Percentiles rank a stretch among this genome's conserved stretches.
Evolutionary conservation across 2,113 vertebrate species (phyloP).

Genomic region (Mastomys natalensis): DNA sequence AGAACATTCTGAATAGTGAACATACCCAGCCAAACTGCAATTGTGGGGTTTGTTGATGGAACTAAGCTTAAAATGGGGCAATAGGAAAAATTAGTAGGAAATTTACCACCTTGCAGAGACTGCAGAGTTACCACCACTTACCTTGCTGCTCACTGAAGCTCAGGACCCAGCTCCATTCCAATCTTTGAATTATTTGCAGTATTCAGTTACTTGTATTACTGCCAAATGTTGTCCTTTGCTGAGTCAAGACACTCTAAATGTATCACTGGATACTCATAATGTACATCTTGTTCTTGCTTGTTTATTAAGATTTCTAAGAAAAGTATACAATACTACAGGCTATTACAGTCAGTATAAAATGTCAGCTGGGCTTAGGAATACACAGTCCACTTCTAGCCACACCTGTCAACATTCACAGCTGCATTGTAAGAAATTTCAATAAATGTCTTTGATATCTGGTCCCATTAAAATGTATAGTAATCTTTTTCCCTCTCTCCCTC

Average conservation of each 20-base stretch:
- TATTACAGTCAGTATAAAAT: neutral
- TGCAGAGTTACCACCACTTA: constrained; percentile 47
- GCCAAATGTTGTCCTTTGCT: constrained; percentile 52
- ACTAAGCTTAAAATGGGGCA: constrained; percentile 25
- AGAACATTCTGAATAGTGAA: neutral
- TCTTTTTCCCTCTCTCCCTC: neutral
- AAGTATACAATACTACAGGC: neutral
- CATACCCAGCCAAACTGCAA: neutral
- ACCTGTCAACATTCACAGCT: neutral
- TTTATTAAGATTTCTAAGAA: constrained; percentile 49
- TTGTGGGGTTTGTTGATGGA: constrained; percentile 8
- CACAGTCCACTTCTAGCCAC: neutral
- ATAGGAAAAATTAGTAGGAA: neutral
- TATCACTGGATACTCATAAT: neutral
- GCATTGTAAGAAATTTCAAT: neutral
- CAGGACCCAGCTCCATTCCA: neutral
- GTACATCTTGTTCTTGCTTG: neutral
- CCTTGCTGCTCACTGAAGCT: constrained; percentile 23
- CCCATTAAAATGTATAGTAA: neutral
- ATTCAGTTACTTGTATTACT: neutral
- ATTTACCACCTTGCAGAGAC: constrained; percentile 12
- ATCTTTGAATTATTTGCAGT: constrained; percentile 55
- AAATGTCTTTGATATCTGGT: neutral
- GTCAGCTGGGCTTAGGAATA: neutral
- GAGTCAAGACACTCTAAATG: constrained; percentile 34